Conservation (phyloP, 2,888 invertebrate genomes). For the Orthosia gracilis region DNA sequence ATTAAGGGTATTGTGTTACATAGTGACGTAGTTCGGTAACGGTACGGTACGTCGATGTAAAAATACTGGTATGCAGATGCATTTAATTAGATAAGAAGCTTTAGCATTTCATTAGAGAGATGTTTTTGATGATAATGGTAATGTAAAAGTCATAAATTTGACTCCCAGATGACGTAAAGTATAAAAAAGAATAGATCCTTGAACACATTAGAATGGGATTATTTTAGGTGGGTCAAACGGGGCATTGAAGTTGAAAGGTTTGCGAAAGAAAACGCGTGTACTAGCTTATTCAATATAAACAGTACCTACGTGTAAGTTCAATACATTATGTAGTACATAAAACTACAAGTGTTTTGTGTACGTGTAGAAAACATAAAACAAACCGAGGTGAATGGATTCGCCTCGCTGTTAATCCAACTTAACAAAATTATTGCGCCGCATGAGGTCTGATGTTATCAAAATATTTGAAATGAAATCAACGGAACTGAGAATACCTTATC, state of each 20-base stretch:
- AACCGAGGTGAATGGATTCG: neutral
- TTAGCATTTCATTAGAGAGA: no score
- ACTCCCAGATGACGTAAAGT: neutral
- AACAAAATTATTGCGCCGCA: neutral
- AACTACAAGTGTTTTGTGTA: neutral
- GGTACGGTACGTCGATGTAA: no score
- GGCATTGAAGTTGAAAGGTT: neutral
- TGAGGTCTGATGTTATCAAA: slow-evolving; percentile 32
- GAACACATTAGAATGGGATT: no score
- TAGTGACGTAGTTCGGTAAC: no score
- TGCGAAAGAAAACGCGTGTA: neutral
- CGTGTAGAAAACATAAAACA: neutral
- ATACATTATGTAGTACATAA: neutral
- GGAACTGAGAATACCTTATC: slow-evolving; percentile 35
- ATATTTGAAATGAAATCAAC: slow-evolving; percentile 1
- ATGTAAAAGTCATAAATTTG: no score
- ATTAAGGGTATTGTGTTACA: no score
- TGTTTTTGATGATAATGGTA: no score
- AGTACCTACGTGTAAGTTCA: no score
- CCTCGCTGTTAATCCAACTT: neutral
- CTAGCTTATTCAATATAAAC: neutral
- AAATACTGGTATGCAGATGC: no score
- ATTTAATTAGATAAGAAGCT: no score
- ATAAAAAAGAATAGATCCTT: neutral
- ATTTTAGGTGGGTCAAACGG: neutral